Base-by-base conservation (phyloP, 2,113 vertebrate species). In the Podarcis muralis region DNA sequence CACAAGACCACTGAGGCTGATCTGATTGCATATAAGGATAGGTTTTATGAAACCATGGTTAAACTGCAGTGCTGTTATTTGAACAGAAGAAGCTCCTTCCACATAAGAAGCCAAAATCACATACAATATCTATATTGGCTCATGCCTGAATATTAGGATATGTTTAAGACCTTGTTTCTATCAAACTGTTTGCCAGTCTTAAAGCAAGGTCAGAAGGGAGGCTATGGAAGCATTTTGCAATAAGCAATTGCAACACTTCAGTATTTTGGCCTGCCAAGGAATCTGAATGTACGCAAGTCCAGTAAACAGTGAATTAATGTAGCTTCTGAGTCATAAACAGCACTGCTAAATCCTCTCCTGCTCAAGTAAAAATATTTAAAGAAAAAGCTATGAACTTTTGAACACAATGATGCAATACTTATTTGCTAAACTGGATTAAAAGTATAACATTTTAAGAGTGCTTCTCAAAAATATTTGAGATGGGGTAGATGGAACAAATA, bases 321-420 rank as follows among this genome's bases (percentile, higher is more conserved):
- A 57, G 8, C 37, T 68, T 89, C 82, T 91, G 62, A 86, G 86
- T 71, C 11, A 62, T 90, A 85, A 81, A 72, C 32, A 87, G 6
- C 53, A 75, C 20, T 84, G 59, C 57, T 83, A 77, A 59, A 68
- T 83, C 43, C 23, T 89, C 68, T 88, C 83, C 90, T 48, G 66
- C 48, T 86, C 37, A 71, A 66, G 6, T 71, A 83, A 74, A 94
- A 87, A 92, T 93, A 88, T 95, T 96, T 95, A 91, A 62, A 83
- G 84, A 91, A 89, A 92, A 87, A 40, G 53, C 32, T n/a, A 5
- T 86, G 92, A 92, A 84, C 93, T 71, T 94, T 93, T 95, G 80
- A 79, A 30, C 59, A 23, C 68, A 84, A 74, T 94, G 94, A 90
- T 5, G 0, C 89, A 91, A 91, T 48, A 57, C 62, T 37, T 82